Evolutionary conservation across 2,113 vertebrate species (phyloP), one percentile per base, ranked within the genome.

Genomic region (Hypomesus transpacificus): DNA sequence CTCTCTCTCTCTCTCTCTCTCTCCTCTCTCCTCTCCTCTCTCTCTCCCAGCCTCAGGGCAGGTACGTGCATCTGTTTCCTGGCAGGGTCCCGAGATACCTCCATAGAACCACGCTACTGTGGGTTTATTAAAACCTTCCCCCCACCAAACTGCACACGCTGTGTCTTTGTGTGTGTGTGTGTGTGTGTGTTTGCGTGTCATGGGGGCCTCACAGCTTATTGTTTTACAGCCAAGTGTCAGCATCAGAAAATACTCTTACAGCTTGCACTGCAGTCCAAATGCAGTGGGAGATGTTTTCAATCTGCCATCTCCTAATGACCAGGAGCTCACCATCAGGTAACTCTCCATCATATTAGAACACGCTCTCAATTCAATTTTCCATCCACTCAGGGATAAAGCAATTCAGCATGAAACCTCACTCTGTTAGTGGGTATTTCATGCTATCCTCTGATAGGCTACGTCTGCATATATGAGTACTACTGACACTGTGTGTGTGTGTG

Each of bases 71-170:
- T 89, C 79, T 88, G 87, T 85, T 89, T 87, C 78, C 83, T 87
- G 85, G 86, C 82, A 81, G 63, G 34, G 84, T 83, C 82, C 84
- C 70, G 78, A 85, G 88, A 86, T 84, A 76, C 83, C 88, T 78
- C 87, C 82, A 66, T 82, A 86, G 78, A 89, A 82, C 83, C 81
- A 83, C 70, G 68, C 81, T 87, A 78, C 80, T 85, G 85, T 86
- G 80, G 86, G 76, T 88, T 88, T 89, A 89, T 89, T 89, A 89
- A 87, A 86, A 78, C 83, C 86, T 83, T 83, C 86, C 77, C 86
- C 86, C 79, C 61, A 76, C 75, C 70, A 82, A 77, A 84, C 77
- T 81, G 68, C 71, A 81, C 72, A 58, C 71, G 76, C 66, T 83
- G 66, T 67, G 63, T 67, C 3, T 64, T 14, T 53, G 3, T 66